Evolutionary conservation across 1,140 invertebrate genomes (phyloP), one percentile per base, ranked within the genome.

Genomic region (Holcopasites calliopsidis): DNA sequence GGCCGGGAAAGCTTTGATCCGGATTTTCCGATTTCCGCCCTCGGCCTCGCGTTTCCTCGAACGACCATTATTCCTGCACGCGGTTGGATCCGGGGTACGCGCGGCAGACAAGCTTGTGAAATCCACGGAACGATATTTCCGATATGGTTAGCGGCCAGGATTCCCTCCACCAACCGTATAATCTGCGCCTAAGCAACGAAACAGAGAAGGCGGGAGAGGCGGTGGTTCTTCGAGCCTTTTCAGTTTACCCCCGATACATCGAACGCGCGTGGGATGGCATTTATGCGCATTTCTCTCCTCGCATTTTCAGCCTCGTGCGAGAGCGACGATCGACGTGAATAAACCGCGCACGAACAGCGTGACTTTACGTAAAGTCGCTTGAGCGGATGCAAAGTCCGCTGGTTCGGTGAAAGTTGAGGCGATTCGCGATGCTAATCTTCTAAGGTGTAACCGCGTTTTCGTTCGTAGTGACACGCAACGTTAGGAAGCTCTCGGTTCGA

Each of bases 141-240:
- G 77, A 79, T 75, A 82, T 61, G 79, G 79, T 82, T 82, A 82
- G 79, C 76, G 79, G 47, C 18, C 70, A 23, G 47, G 35, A 65
- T 40, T 4, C 28, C 61, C 64, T 49, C 66, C 72, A 65, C 66
- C 76, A 71, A 76, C 71, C 50, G 49, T 44, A 75, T 78, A 81
- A 81, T 69, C 76, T 31, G 26, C 54, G 8, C 33, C 62, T 66
- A 54, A 76, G 47, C 74, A 61, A 54, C 74, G 74, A 13, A 18
- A 18, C 54, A 52, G 38, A 23, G 62, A n/a, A n/a, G n/a, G n/a
- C n/a, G n/a, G n/a, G n/a, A n/a, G n/a, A n/a, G 44, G 68, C 10
- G 52, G n/a, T 42, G 40, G 42, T 40, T 35, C 40, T n/a, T n/a
- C 11, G 16, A 18, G 31, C 28, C 55, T 66, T 47, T 57, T 21